Base-by-base conservation (phyloP, 2,113 vertebrate species). In the Archocentrus centrarchus region DNA sequence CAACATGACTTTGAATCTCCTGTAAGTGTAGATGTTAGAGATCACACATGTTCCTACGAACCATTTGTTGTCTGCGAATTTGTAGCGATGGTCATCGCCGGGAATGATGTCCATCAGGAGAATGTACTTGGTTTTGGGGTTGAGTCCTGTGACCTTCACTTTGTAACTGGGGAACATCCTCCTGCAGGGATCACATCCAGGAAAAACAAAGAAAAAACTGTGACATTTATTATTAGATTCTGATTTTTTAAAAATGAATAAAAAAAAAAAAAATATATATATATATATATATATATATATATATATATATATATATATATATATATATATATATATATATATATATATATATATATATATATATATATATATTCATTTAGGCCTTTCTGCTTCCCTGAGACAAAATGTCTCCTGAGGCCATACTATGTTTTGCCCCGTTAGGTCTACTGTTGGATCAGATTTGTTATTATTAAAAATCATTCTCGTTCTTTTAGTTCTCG, bases 81-180 rank as follows among this genome's bases (percentile, higher is more conserved):
- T 99, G 93, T 99, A 99, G 94, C 98, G 97, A 95, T 99, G 98
- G 77, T 98, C 98, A 75, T 99, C 98, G 0, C 95, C 96, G 0
- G 98, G 97, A 11, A 99, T 97, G 0, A 99, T 96, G 84, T 99
- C 98, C 98, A 99, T 99, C 83, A 99, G 84, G 18, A 99, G 96
- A n/a, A 99, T 99, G 87, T 99, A 99, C 92, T 99, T 99, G 0
- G 98, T 98, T 95, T 98, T 99, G 35, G 98, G 97, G 84, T 99
- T 99, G 17, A 99, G 96, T 59, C 98, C 98, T 2, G 97, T 97
- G 80, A 99, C 98, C 95, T 99, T 99, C 90, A 99, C 98, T 94
- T 99, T 99, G 95, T 99, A 99, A 91, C 98, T 97, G 77, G 98
- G 98, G 89, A 99, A 99, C 98, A 99, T 99, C 30, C 98, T 95